Conservation (phyloP, 2,797 vertebrate genomes). For the Podarcis lilfordi region DNA sequence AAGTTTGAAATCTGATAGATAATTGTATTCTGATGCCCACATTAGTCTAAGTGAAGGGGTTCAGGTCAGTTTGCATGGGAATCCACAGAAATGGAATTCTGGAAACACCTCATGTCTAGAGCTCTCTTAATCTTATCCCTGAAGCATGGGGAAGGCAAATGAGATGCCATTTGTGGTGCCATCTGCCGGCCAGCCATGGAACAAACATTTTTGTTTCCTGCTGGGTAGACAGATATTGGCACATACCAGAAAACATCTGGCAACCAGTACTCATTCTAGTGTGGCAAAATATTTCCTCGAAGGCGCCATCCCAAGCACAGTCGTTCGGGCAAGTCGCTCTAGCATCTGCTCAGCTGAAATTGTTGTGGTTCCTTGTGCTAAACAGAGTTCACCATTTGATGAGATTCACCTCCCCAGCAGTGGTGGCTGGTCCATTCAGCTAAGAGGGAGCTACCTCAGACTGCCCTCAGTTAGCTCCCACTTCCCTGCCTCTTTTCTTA, state of each 20-base stretch:
- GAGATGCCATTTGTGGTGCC: not conserved
- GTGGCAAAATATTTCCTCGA: not conserved
- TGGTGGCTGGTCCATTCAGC: too few species aligned
- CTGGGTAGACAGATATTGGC: not conserved
- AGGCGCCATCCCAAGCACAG: not conserved
- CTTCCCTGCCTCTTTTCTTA: too few species aligned
- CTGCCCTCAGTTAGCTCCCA: too few species aligned
- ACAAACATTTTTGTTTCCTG: not conserved
- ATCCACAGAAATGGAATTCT: too few species aligned
- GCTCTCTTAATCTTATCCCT: too few species aligned
- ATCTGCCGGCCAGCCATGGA: not conserved
- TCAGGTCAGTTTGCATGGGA: too few species aligned
- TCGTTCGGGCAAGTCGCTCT: not conserved
- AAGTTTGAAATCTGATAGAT: too few species aligned
- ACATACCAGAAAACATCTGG: not conserved
- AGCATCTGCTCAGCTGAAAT: not conserved
- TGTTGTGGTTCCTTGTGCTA: fast-evolving
- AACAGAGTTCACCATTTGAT: not conserved
- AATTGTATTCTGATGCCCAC: too few species aligned
- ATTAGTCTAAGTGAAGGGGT: too few species aligned
- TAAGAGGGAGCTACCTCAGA: too few species aligned
- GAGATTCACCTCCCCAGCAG: not conserved
- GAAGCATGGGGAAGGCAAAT: not conserved
- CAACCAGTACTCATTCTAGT: not conserved
- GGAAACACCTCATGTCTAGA: too few species aligned